Percentiles rank a stretch among this genome's conserved stretches.
Evolutionary conservation across 2,797 vertebrate genomes (phyloP).

Genomic region (Poeciliopsis presidionis): DNA sequence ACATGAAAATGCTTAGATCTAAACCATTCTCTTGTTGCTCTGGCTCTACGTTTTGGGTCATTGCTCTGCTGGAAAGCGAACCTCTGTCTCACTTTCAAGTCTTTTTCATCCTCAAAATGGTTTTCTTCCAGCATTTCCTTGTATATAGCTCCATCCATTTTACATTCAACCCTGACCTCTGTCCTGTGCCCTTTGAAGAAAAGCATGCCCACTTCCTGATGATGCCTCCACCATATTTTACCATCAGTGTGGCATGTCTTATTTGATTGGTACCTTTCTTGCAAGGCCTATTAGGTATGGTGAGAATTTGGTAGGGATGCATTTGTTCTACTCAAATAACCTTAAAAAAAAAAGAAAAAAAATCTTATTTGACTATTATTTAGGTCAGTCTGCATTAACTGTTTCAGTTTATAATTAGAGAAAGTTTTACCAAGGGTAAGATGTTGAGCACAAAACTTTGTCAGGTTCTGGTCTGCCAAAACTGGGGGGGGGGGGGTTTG

Average conservation of each 20-base stretch:
- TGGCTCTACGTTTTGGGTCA: background rate
- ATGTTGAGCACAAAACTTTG: background rate
- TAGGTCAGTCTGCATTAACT: background rate
- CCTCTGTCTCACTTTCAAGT: background rate
- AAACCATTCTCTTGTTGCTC: background rate
- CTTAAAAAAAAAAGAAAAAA: background rate
- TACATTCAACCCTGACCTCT: background rate
- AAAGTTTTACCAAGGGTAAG: background rate
- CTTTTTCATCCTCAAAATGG: background rate
- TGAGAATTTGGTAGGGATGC: background rate
- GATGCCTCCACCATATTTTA: background rate
- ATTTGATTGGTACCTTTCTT: background rate
- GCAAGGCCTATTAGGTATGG: fast-evolving
- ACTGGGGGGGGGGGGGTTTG: fast-evolving
- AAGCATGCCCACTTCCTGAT: background rate
- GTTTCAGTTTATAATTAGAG: background rate
- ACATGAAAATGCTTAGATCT: background rate
- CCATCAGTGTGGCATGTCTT: background rate
- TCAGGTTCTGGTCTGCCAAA: background rate
- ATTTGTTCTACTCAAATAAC: background rate
- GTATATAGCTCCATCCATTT: background rate
- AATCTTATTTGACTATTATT: background rate
- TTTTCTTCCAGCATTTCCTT: background rate
- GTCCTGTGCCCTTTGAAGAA: background rate
- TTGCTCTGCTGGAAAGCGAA: background rate